Evolutionary conservation across 2,797 vertebrate genomes (phyloP).

Genomic region (Heteromormyrus szaboi): DNA sequence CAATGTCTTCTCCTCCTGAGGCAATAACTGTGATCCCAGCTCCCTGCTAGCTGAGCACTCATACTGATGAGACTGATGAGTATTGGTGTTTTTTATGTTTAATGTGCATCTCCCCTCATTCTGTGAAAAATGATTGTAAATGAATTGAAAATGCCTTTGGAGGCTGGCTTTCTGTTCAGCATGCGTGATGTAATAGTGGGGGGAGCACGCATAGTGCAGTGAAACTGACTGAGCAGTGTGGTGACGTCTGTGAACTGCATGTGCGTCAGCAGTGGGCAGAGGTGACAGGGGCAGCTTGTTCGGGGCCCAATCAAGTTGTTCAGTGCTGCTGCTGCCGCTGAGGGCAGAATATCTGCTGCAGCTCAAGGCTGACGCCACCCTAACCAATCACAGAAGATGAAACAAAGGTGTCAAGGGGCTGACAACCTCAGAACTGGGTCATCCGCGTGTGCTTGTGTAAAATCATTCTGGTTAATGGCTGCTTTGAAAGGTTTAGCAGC

Average conservation of each 20-base stretch:
- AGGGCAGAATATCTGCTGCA: neutral
- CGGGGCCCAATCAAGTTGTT: neutral
- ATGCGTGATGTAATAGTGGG: neutral
- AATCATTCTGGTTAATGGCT: neutral
- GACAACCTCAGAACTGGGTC: neutral
- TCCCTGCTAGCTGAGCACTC: neutral
- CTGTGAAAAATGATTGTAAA: neutral
- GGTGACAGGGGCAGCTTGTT: neutral
- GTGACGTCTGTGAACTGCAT: neutral
- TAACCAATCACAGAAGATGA: neutral
- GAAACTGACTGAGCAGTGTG: neutral
- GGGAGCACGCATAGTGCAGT: neutral
- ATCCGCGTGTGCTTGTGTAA: neutral
- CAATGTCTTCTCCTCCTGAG: neutral
- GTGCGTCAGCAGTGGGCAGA: slow-evolving; percentile 10
- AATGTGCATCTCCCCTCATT: neutral
- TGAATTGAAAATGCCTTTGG: neutral
- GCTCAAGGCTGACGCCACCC: neutral
- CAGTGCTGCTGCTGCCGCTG: neutral
- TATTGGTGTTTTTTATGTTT: neutral
- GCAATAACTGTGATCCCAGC: neutral
- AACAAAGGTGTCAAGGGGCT: neutral
- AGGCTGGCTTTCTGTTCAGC: neutral
- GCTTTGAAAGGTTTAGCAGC: neutral
- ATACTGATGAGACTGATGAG: neutral